A percentile compares a stretch with the other conserved stretches of the same genome.
Evolutionary conservation across 1,140 invertebrate species (phyloP).

Genomic region (Sycophaga agraensis): DNA sequence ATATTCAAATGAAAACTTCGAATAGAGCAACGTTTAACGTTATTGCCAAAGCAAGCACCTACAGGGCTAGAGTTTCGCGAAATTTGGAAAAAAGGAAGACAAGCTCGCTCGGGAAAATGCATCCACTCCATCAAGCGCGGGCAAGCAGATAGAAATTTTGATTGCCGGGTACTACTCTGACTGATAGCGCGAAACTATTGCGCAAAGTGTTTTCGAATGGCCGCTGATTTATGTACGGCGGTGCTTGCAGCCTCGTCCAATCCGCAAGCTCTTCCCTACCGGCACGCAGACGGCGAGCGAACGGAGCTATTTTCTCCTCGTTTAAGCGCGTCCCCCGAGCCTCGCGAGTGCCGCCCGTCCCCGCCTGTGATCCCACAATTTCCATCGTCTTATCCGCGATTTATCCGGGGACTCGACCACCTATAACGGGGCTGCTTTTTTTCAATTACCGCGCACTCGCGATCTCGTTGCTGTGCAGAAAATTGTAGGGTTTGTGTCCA

Average conservation of each 20-base stretch:
- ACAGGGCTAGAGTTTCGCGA: too few relatives aligned
- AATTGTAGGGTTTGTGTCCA: too few relatives aligned
- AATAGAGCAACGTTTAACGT: too few relatives aligned
- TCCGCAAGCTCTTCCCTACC: too few relatives aligned
- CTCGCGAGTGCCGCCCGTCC: too few relatives aligned
- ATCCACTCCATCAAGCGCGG: too few relatives aligned
- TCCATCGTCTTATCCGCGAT: slow-evolving; percentile 16
- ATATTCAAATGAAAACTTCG: too few relatives aligned
- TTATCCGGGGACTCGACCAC: background rate
- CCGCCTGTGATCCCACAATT: slow-evolving; percentile 8
- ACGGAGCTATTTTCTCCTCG: slow-evolving; percentile 21
- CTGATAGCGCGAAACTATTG: slow-evolving; percentile 13
- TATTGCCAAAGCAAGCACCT: too few relatives aligned
- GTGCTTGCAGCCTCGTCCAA: background rate
- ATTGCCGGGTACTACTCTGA: background rate
- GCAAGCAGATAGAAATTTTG: slow-evolving; percentile 1
- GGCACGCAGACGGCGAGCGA: background rate
- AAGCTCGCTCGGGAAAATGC: too few relatives aligned
- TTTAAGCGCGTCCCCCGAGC: background rate
- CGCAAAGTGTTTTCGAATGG: slow-evolving; percentile 20
- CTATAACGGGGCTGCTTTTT: too few relatives aligned
- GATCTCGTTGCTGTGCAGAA: too few relatives aligned
- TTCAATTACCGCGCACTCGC: too few relatives aligned
- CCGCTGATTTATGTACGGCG: slow-evolving; percentile 15
- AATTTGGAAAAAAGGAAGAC: background rate